Evolutionary conservation across 2,888 invertebrate species (phyloP), one percentile per base, ranked within the genome.

Genomic region (Chymomyza amoena): DNA sequence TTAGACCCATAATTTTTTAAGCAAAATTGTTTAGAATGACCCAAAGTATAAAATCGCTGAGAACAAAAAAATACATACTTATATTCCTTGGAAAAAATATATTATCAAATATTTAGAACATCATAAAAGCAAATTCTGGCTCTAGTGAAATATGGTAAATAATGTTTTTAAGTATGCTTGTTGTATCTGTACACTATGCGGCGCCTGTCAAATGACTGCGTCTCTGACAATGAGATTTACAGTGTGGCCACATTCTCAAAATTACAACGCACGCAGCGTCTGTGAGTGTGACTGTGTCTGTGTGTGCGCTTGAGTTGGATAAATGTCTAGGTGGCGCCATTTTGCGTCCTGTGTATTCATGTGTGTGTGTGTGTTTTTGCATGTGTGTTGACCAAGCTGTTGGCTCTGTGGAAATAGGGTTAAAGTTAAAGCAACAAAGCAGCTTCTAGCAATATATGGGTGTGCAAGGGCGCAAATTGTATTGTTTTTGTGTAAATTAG

Each of bases 401-500:
- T 61, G 18, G 66, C 52, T 57, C n/a, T 36, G 54, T 62, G 57
- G 5, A 70, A 77, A 78, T 78, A 82, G 80, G 87, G 85, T 80
- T 80, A 77, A 78, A 70, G 85, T 80, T 80, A 77, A 78, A 70
- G 75, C 74, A 77, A 75, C 78, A 78, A 69, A 72, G 70, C 62
- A 62, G 18, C 62, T 39, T 18, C 9, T 9, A 54, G 16, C 16
- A 15, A 54, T 18, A 54, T 4, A 54, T 16, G 9, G 15, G 9
- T 18, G 54, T 20, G 54, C 18, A 2, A 36, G 52, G 10, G 45
- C 72, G 79, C 88, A 83, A 83, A 83, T 83, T 87, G 88, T 87
- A 83, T 83, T 83, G 88, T 83, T 83, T 83, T 84, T 83, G 83
- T 83, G 88, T 83, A 84, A 84, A 84, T 84, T 86, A 86, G 87